Evolutionary conservation across 2,797 vertebrate genomes (phyloP), one percentile per base, ranked within the genome.

Genomic region (Pseudochaenichthys georgianus): DNA sequence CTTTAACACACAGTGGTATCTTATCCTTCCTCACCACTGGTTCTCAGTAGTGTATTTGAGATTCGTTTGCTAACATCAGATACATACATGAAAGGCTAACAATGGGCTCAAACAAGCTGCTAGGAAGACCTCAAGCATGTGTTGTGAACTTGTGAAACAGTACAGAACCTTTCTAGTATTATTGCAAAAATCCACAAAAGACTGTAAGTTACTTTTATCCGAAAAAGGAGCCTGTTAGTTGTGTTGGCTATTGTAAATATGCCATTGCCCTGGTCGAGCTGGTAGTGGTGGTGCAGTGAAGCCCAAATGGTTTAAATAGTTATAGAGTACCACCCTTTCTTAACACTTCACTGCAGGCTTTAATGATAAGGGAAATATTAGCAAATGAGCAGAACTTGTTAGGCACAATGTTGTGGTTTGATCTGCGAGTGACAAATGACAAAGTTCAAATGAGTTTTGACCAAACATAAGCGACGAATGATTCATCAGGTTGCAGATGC

Each of bases 401-500:
- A 15, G 11, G 69, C 28, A n/a, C 12, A 54, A 57, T 50, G 10
- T 28, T 3, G 41, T 46, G 3, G 46, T 78, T 70, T 1, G 43
- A 41, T 55, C 55, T 70, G 54, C 43, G 19, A 73, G 54, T 55
- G 17, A 59, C 23, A 43, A 69, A 70, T 21, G n/a, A 45, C 9
- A 71, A 23, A 52, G 6, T n/a, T 66, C 13, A 3, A 28, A 62
- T 61, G 64, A 54, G 67, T 72, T 71, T 64, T 75, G 58, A 74
- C 13, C 34, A 64, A 74, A 38, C 65, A 61, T 23, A 48, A 75
- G 59, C 34, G 42, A 72, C 52, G 64, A 15, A 76, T 21, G 64
- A 13, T 62, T 73, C 70, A 61, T 68, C n/a, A 59, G 70, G 75
- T 78, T 80, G 5, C 83, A 84, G 77, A 88, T 81, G 81, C 50